These are phyloP conservation scores for Trichogramma dendrolimi DNA, from an alignment of 2,888 invertebrate species.

Conservation along the genomic window DNA sequence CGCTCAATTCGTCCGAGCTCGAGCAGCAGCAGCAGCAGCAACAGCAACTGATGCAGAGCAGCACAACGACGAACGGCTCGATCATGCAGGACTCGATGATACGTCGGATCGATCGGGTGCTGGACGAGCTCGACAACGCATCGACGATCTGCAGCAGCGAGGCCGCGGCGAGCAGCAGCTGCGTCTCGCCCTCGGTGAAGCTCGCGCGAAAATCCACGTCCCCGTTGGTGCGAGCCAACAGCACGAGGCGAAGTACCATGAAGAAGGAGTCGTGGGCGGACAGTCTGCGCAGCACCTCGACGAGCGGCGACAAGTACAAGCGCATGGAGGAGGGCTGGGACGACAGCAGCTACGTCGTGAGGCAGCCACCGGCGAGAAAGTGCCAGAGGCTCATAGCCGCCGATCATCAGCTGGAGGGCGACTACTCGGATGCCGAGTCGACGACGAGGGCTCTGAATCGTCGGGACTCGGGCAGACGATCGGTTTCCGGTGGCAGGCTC, in stretches of 20 bases:
- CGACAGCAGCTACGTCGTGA: conserved; percentile 45
- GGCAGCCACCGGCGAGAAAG: conserved; percentile 42
- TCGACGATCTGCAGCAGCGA: conserved; percentile 16
- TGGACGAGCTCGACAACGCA: conserved; percentile 37
- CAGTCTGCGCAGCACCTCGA: conserved; percentile 38
- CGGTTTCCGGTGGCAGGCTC: conserved; percentile 22
- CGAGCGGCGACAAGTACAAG: conserved; percentile 36
- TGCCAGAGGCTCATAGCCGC: conserved; percentile 46
- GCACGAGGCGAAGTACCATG: conserved; percentile 12
- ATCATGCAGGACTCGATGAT: conserved; percentile 35
- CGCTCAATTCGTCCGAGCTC: conserved; percentile 55
- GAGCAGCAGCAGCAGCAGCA: conserved; percentile 31
- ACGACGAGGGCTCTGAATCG: conserved; percentile 6
- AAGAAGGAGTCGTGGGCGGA: conserved; percentile 45
- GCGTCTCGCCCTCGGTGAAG: neutral
- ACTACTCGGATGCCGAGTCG: conserved; percentile 8
- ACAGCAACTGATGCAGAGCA: neutral
- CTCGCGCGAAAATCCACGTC: conserved; percentile 11
- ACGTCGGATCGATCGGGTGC: conserved; percentile 35
- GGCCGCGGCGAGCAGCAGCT: conserved; percentile 13
- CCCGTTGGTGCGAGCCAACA: conserved; percentile 18
- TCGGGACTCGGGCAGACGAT: conserved; percentile 9
- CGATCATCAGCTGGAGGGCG: conserved; percentile 33
- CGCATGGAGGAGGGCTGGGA: conserved; percentile 46
- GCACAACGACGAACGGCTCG: neutral